Evolutionary conservation across 2,888 invertebrate species (phyloP).

Genomic region (Vandiemenella viatica): DNA sequence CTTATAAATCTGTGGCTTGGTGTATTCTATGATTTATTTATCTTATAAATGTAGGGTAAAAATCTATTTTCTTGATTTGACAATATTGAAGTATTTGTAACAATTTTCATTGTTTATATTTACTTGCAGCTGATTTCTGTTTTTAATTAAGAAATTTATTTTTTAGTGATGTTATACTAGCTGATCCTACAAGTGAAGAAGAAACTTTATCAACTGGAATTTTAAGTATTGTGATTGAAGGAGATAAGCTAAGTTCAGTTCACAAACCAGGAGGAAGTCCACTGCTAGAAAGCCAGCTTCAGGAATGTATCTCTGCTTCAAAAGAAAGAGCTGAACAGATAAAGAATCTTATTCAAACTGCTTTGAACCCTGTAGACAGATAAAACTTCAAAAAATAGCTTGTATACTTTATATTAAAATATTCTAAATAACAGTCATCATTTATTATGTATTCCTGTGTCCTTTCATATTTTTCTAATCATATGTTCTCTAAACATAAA

Average conservation of each 20-base stretch:
- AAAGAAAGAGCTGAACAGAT: constrained; percentile 40
- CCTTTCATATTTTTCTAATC: too few relatives aligned
- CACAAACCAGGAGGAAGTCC: constrained; percentile 60
- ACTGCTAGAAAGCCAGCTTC: constrained; percentile 39
- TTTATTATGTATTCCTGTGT: too few relatives aligned
- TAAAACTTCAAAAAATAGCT: background rate
- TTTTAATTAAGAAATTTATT: constrained; percentile 17
- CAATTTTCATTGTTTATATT: background rate
- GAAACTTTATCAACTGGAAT: constrained; percentile 55
- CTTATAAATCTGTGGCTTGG: background rate
- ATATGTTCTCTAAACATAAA: too few relatives aligned
- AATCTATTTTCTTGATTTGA: background rate
- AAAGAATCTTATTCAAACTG: constrained; percentile 29
- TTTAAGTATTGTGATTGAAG: constrained; percentile 49
- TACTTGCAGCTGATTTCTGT: background rate
- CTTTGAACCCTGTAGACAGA: constrained; percentile 13
- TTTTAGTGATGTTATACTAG: constrained; percentile 47
- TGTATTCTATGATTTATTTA: background rate
- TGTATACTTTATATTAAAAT: background rate
- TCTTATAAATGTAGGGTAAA: background rate
- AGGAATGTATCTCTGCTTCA: constrained; percentile 43
- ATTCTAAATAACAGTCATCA: too few relatives aligned
- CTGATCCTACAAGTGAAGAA: constrained; percentile 74
- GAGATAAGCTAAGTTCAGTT: constrained; percentile 44
- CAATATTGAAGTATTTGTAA: background rate